A percentile compares a stretch with the other conserved stretches of the same genome.
These are phyloP conservation scores for Misgurnus mizolepis DNA, from an alignment of 2,113 vertebrate species.

Conservation along the genomic window DNA sequence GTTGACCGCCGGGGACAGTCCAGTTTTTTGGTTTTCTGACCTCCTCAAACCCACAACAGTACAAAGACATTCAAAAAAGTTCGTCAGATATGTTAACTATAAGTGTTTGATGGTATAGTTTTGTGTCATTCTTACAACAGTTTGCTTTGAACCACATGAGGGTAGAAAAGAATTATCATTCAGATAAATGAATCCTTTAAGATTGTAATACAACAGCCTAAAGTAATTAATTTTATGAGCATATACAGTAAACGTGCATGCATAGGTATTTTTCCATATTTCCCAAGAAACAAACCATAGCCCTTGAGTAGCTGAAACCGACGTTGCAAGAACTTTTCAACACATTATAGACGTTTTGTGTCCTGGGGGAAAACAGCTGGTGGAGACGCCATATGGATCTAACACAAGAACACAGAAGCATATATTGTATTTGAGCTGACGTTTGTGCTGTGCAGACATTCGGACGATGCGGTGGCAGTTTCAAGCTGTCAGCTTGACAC, in stretches of 20 bases:
- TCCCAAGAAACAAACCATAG: not conserved
- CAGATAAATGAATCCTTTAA: no score
- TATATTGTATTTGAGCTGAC: conserved; percentile 21
- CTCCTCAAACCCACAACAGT: no score
- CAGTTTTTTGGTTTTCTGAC: no score
- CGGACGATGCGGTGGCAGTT: not conserved
- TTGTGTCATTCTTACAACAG: no score
- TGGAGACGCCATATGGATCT: conserved; percentile 25
- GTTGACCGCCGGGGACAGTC: no score
- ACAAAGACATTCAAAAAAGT: no score
- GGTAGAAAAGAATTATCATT: no score
- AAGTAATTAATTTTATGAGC: not conserved
- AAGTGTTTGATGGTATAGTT: no score
- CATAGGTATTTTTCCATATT: not conserved
- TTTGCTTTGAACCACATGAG: no score
- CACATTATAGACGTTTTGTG: conserved; percentile 31
- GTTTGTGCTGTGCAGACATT: conserved; percentile 12
- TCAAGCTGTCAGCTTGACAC: conserved; percentile 32
- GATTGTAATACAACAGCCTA: no score
- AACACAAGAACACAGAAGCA: conserved; percentile 19
- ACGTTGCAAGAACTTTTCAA: conserved; percentile 19
- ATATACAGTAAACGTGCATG: not conserved
- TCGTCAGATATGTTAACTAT: no score
- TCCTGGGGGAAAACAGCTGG: conserved; percentile 26
- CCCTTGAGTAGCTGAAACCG: conserved; percentile 17